Base-by-base conservation (phyloP, 2,797 vertebrate genomes). In the Ctenosaura bakeri region DNA sequence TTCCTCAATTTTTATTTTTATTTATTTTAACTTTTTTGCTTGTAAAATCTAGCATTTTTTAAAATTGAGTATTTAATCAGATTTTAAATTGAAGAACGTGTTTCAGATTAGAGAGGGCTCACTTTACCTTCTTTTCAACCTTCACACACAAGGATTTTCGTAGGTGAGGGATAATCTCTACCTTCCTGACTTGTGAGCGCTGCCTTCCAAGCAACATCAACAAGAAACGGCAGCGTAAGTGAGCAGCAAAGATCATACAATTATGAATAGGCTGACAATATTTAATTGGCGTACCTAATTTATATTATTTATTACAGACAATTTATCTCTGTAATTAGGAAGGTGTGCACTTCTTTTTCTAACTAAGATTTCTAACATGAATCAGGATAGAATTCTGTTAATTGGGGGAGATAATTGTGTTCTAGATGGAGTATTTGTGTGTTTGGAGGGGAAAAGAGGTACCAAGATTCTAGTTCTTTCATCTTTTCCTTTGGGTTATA, bases 251-350 rank as follows among this genome's bases (percentile, higher is more conserved):
- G 26, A 69, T 52, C 26, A 52, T 10, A 26, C 42, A 79, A 26
- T 14, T 29, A 29, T 71, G 32, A 64, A 79, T n/a, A 64, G 42
- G 46, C 16, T 66, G 42, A 52, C 18, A 82, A 50, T 26, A 42
- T 5, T 12, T 78, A 52, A 79, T 69, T 52, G 42, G 12, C 76
- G 69, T 26, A 35, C 42, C 52, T 32, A 38, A 38, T 56, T 56
- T 42, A n/a, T 73, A 35, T 32, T 64, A 50, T 50, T n/a, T 66
- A 20, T 77, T 50, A 66, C 29, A 87, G 54, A 64, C 52, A 26
- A 69, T 83, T n/a, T 83, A 24, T 77, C 38, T 74, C 56, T 89
- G 18, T 74, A 76, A 76, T 83, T 89, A 50, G 46, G 26, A 71
- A 20, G 86, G 86, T 64, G 71, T 76, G 26, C 6, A 24, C 38